Evolutionary conservation across 1,140 invertebrate species (phyloP), one percentile per base, ranked within the genome.

Genomic region (Drosophila micromelanica): DNA sequence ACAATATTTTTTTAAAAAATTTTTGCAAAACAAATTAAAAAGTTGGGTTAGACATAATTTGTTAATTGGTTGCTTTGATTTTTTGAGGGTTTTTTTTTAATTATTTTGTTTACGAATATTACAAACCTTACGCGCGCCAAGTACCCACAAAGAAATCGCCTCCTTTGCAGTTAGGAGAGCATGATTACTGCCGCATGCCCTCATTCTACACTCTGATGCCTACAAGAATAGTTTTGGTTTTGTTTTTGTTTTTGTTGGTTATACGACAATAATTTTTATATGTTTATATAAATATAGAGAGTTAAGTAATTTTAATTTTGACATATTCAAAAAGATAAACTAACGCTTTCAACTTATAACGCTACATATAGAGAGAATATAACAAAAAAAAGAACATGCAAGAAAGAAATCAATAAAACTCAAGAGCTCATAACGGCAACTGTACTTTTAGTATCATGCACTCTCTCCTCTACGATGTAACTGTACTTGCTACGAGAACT

Each of bases 91-190:
- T 65, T 45, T 73, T 59, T 46, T 67, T 51, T 11, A 20, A 64
- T 32, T 30, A 54, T 72, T 55, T 56, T 78, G 67, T 55, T 87
- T 76, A 63, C 48, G 76, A 67, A 76, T 74, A 70, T 86, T 94
- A 94, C 94, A 95, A 95, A 97, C 96, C 96, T 97, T 96, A 94
- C 96, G 94, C 93, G 96, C 95, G 94, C 95, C 96, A 94, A 96
- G 95, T 93, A 96, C 95, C 96, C 96, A 97, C 92, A 97, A 95
- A 93, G 96, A 96, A 94, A 97, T 95, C 94, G 96, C 96, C 94
- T 97, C 96, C 94, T 96, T 96, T 94, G 95, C 96, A 93, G 95
- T 96, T 93, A 97, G 95, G 93, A 96, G 96, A 94, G 94, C 95
- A 94, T 95, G 94, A 94, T 91, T 91, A 91, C 87, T 91, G 91